Evolutionary conservation across 2,797 vertebrate species (phyloP).

Genomic region (Cichlasoma orientale): DNA sequence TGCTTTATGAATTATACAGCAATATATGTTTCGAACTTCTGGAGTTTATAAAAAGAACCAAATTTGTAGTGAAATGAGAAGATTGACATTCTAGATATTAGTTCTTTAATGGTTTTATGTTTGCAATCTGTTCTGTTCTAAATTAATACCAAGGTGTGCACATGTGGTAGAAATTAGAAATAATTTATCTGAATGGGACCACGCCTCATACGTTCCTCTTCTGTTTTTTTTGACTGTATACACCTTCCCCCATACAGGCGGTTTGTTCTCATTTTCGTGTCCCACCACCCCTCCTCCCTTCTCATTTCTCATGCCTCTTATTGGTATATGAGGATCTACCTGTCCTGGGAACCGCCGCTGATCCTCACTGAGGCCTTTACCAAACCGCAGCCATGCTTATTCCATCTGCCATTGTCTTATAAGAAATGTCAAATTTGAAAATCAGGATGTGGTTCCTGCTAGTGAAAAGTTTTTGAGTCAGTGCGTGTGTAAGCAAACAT

Average conservation of each 20-base stretch:
- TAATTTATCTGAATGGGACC: not conserved
- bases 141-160: constrained; percentile 26
- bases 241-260: no score
- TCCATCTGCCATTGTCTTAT: not conserved
- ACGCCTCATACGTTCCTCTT: not conserved
- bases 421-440: not conserved
- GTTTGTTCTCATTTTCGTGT: no score
- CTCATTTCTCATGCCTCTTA: no score
- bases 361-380: no score
- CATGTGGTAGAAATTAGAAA: not conserved
- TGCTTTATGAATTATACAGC: constrained; percentile 8
- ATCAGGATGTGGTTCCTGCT: constrained; percentile 25
- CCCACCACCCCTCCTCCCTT: no score
- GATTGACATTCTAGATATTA: not conserved
- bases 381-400: not conserved
- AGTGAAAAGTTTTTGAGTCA: constrained; percentile 25
- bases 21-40: constrained; percentile 10
- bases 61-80: constrained; percentile 35
- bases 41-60: not conserved
- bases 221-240: not conserved
- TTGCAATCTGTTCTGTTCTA: constrained; percentile 27
- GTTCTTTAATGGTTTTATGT: not conserved
- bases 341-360: no score
- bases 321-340: no score
- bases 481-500: not conserved